Evolutionary conservation across 2,797 vertebrate genomes (phyloP), one percentile per base, ranked within the genome.

Genomic region (Poecilia velifera): DNA sequence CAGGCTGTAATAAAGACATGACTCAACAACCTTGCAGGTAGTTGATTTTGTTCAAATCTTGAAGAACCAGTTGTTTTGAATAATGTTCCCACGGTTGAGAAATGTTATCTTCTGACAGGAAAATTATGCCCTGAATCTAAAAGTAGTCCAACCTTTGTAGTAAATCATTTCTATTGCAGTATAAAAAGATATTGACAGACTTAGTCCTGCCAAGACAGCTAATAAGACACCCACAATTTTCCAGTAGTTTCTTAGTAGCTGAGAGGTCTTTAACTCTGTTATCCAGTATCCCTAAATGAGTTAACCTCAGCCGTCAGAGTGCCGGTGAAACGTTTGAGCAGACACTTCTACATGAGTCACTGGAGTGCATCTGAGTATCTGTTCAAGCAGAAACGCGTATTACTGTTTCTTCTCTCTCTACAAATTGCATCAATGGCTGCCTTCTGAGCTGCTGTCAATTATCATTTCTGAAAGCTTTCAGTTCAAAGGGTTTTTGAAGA

Each of bases 381-480:
- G 88, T 92, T 95, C 90, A 88, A 88, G 95, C 94, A 94, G 94
- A 95, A 95, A 96, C 86, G 79, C 91, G 87, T 93, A 95, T 95
- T 93, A 92, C 88, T 91, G 92, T 95, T 94, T 92, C 94, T 94
- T 89, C 95, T 94, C 92, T 92, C 87, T 85, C 91, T 93, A 94
- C 94, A 96, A 95, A 96, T 95, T 93, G 91, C 93, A 93, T 93
- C 95, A 95, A 95, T 95, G 91, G 89, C 86, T 94, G 88, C 90
- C 89, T 90, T 92, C 92, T 88, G 78, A 95, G 89, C 88, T 39
- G 74, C 87, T 79, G 9, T 22, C 76, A 82, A 89, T 81, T 84
- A 49, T 18, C 77, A 83, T 78, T 12, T 82, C 79, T 76, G 84
- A 83, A 72, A 86, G n/a, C 51, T 59, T n/a, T 31, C 25, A 28